A percentile compares a stretch with the other conserved stretches of the same genome.
Conservation (phyloP, 2,888 invertebrate genomes). For the Tryphoninae sp. region DNA sequence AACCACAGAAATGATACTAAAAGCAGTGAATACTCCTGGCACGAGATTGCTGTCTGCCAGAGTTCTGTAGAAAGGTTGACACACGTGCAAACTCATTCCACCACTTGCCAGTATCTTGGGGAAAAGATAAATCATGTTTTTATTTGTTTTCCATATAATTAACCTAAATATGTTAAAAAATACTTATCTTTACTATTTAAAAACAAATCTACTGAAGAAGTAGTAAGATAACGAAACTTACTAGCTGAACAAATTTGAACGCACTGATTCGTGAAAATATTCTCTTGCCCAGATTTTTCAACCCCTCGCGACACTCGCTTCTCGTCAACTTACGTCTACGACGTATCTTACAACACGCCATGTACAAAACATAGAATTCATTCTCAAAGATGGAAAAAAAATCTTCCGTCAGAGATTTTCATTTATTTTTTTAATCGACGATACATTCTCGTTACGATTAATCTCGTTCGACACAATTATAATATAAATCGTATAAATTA, state of each 20-base stretch:
- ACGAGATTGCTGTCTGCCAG: conserved; percentile 61
- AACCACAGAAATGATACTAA: conserved; percentile 61
- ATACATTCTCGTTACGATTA: conserved; percentile 18
- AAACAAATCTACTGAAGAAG: background rate
- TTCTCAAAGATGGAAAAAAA: background rate
- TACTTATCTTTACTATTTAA: background rate
- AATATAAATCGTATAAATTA: conserved; percentile 42
- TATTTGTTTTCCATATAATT: background rate
- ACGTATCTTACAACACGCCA: conserved; percentile 44
- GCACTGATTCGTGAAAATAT: conserved; percentile 57
- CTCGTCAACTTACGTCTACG: conserved; percentile 38
- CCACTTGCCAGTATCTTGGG: conserved; percentile 60
- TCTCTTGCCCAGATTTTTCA: conserved; percentile 48
- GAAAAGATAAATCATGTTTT: conserved; percentile 1
- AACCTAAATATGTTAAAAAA: background rate
- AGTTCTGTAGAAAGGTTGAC: conserved; percentile 55
- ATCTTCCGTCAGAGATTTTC: conserved; percentile 37
- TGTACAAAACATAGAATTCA: background rate
- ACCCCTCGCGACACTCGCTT: conserved; percentile 35
- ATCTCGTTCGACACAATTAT: conserved; percentile 16
- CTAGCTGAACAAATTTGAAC: conserved; percentile 64
- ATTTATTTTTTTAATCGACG: conserved; percentile 48
- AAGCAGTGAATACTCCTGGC: conserved; percentile 65
- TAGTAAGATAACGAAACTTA: conserved; percentile 39
- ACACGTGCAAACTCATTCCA: conserved; percentile 64